Evolutionary conservation across 2,797 vertebrate species (phyloP), one percentile per base, ranked within the genome.

Genomic region (Sparidentex hasta): DNA sequence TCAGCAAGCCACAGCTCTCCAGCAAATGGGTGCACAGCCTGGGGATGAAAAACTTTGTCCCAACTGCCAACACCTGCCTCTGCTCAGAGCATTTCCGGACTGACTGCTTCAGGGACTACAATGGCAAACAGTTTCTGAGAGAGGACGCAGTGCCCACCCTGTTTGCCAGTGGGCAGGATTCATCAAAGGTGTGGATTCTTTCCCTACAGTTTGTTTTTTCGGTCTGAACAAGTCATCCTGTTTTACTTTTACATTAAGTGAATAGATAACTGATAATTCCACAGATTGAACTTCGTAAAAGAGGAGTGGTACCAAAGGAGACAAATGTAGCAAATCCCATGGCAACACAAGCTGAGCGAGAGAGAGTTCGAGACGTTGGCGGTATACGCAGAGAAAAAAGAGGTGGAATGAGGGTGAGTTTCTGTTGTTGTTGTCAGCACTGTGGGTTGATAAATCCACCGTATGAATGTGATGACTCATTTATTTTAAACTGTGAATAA

Each of bases 31-130:
- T 96, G 16, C 89, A 94, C 70, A 96, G 94, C 80, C 93, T 96
- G 9, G 95, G 94, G 16, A 93, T 95, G 86, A 96, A 95, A 70
- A 94, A 93, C 85, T 96, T 96, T 65, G 84, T 91, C 55, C 95
- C 95, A 0, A 95, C 94, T 1, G 83, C 90, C 62, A 96, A 96
- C 90, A 96, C 96, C 4, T 96, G 95, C 74, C 93, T 96, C 59
- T 96, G 96, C 80, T 96, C 95, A 0, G 95, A 96, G 82, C 96
- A 96, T 48, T 96, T 96, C 79, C 86, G 93, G 72, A 70, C 92
- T 0, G 95, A 95, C 87, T 96, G 96, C 90, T 96, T 96, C 80
- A 92, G 95, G n/a, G 95, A 96, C 80, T 96, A 96, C 87, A 95
- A 96, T 7, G 96, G 96, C 14, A 95, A 95, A 85, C 95, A 95